phyloP scores from a whole-genome alignment of 2,888 invertebrate species.

The Hermaeophaga mercurialis region DNA sequence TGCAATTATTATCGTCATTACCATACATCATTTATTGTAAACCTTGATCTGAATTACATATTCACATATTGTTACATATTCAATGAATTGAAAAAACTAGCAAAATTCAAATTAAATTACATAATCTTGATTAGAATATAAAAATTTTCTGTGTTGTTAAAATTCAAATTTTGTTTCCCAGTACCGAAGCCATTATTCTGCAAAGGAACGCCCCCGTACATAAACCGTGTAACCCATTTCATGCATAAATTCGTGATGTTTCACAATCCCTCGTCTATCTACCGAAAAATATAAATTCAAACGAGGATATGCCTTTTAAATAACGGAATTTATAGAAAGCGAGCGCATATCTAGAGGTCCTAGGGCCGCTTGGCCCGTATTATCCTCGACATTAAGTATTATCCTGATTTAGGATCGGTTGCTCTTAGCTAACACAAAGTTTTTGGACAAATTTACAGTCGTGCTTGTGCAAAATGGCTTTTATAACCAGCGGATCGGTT shows the following conservation, averaged over 20 bases:
- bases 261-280: constrained; percentile 28
- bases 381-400: constrained; percentile 49
- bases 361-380: constrained; percentile 36
- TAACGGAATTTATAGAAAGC: constrained; percentile 33
- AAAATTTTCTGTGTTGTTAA: constrained; percentile 1
- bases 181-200: constrained; percentile 2
- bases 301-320: constrained; percentile 32
- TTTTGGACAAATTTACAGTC: constrained; percentile 52
- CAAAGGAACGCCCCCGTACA: constrained; percentile 12
- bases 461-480: constrained; percentile 44
- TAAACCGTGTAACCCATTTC: constrained; percentile 17
- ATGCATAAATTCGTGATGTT: constrained; percentile 28
- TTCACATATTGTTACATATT: no score
- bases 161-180: constrained; percentile 3
- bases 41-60: no score
- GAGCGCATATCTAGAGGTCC: constrained; percentile 31
- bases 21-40: no score
- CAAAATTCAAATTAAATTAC: no score
- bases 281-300: constrained; percentile 33
- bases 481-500: constrained; percentile 25
- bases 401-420: constrained; percentile 52
- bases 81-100: no score
- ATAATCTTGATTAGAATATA: neutral
- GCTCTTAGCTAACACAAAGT: constrained; percentile 42
- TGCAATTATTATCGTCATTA: no score